A percentile compares a stretch with the other conserved stretches of the same genome.
Evolutionary conservation across 2,113 vertebrate species (phyloP).

Genomic region (Carassius carassius): DNA sequence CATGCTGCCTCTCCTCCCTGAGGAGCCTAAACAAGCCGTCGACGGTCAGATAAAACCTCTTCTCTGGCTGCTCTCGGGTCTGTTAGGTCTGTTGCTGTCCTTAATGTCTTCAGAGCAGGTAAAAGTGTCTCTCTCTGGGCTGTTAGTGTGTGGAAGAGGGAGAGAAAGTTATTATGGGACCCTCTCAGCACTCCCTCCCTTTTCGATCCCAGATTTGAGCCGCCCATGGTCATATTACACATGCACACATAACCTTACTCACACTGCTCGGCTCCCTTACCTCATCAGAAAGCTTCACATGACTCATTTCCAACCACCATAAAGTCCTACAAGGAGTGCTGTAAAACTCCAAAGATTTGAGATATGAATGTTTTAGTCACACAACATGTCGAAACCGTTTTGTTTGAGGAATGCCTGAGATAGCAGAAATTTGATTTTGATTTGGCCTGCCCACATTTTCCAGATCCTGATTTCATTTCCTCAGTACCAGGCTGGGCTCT

Average conservation of each 20-base stretch:
- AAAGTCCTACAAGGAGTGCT: too few species aligned
- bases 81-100: neutral
- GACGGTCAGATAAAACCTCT: neutral
- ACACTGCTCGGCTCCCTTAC: neutral
- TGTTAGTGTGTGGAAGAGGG: neutral
- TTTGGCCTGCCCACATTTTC: slow-evolving; percentile 21
- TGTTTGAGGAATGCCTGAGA: slow-evolving; percentile 33
- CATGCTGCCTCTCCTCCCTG: slow-evolving; percentile 2
- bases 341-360: neutral
- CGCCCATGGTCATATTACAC: slow-evolving; percentile 40
- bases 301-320: neutral
- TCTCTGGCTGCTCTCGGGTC: neutral
- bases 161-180: neutral
- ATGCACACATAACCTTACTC: slow-evolving; percentile 2
- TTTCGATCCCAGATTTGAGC: slow-evolving; percentile 18
- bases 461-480: neutral
- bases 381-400: neutral
- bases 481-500: neutral
- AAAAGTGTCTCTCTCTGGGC: neutral
- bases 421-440: neutral
- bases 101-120: neutral
- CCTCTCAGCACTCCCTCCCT: slow-evolving; percentile 17
- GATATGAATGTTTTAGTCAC: neutral
- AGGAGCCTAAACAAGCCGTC: neutral
- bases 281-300: neutral